These are phyloP conservation scores for Neodiprion virginianus DNA, from an alignment of 1,140 invertebrate species.

Conservation along the genomic window DNA sequence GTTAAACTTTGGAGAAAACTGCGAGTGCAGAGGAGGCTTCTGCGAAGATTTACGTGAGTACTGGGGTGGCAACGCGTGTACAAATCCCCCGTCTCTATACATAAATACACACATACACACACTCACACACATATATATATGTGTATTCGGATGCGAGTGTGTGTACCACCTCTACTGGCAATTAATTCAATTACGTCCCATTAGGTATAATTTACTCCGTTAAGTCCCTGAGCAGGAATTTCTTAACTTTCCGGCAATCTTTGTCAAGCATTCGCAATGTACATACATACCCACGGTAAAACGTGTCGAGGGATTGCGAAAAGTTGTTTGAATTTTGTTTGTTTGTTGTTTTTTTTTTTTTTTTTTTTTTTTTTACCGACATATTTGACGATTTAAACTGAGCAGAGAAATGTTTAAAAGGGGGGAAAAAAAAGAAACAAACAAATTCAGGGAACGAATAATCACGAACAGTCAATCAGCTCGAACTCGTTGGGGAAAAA, in stretches of 20 bases:
- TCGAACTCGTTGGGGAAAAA: no score
- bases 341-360: background rate
- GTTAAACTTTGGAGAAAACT: background rate
- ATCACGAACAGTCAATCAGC: no score
- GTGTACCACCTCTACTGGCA: background rate
- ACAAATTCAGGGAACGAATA: no score
- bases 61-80: no score
- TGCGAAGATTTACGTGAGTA: no score
- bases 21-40: background rate
- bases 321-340: background rate
- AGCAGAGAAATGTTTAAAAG: no score
- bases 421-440: no score
- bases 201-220: conserved; percentile 1
- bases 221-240: background rate
- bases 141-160: background rate
- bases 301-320: background rate
- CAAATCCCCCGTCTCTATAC: background rate
- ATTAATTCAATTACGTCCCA: conserved; percentile 7
- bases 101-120: no score
- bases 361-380: background rate
- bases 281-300: background rate
- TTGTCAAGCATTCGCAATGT: background rate
- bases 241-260: background rate
- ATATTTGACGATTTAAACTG: no score
- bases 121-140: no score